Evolutionary conservation across 2,888 invertebrate species (phyloP).

Genomic region (Eulithis testata): DNA sequence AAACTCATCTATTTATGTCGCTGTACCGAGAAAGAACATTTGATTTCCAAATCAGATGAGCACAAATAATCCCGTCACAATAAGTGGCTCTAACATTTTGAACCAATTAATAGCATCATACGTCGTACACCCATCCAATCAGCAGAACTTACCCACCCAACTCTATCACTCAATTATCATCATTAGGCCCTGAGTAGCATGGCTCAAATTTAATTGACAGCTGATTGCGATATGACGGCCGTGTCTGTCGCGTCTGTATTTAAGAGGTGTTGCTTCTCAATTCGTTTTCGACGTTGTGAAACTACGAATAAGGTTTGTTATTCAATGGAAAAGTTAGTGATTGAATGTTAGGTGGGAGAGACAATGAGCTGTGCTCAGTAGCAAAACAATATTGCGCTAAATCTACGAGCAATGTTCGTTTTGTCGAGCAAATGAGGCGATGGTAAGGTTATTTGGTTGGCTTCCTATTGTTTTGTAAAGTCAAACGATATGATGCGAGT

Average conservation of each 20-base stretch:
- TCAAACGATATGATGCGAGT: neutral
- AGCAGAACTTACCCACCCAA: conserved; percentile 35
- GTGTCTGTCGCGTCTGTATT: conserved; percentile 56
- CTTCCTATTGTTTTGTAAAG: neutral
- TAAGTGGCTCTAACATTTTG: conserved; percentile 63
- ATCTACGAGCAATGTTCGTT: conserved; percentile 48
- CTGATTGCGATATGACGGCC: conserved; percentile 49
- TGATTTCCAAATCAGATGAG: conserved; percentile 25
- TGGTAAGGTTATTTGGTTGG: conserved; percentile 10
- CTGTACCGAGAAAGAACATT: neutral
- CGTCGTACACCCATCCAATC: conserved; percentile 58
- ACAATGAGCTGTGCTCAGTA: conserved; percentile 61
- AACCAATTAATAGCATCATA: conserved; percentile 61
- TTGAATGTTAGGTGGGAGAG: conserved; percentile 43
- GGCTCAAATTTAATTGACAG: conserved; percentile 52
- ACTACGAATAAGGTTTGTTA: conserved; percentile 23
- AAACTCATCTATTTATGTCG: too few relatives aligned
- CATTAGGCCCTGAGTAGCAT: conserved; percentile 43
- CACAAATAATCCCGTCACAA: conserved; percentile 56
- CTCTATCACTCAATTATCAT: conserved; percentile 48
- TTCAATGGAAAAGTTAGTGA: conserved; percentile 43
- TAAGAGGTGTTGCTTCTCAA: conserved; percentile 48
- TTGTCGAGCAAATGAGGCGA: conserved; percentile 36
- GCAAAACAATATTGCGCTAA: conserved; percentile 62
- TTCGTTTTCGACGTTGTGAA: conserved; percentile 17